phyloP scores from a whole-genome alignment of 2,113 vertebrate species.

The Theristicus caerulescens region DNA sequence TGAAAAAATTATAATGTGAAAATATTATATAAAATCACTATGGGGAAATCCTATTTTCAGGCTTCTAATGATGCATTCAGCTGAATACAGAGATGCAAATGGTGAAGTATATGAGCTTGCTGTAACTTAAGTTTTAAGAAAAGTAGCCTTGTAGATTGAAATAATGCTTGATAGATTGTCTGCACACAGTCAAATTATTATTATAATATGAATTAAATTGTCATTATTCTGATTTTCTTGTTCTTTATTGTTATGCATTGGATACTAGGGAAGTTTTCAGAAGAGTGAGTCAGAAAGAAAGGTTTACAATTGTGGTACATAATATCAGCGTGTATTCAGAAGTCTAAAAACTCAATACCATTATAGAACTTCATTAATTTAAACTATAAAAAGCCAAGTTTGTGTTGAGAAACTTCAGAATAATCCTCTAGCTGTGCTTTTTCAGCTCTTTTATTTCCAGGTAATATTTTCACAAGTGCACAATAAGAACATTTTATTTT shows the following conservation, averaged over 20 bases:
- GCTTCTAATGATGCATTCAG: background rate
- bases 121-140: background rate
- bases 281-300: background rate
- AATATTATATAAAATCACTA: background rate
- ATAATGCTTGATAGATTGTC: background rate
- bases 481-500: background rate
- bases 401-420: background rate
- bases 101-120: background rate
- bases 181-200: background rate
- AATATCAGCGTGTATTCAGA: background rate
- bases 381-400: background rate
- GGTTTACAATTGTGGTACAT: background rate
- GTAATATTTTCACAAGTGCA: background rate
- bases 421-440: background rate
- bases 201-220: background rate
- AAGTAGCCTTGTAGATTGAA: background rate
- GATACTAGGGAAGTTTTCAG: background rate
- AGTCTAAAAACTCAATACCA: background rate
- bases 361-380: background rate
- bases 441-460: background rate
- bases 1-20: background rate
- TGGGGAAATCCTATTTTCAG: background rate
- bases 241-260: background rate
- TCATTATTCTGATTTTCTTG: background rate
- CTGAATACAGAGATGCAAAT: background rate